These are phyloP conservation scores for Laterallus jamaicensis DNA, from an alignment of 2,113 vertebrate genomes.

Conservation along the genomic window DNA sequence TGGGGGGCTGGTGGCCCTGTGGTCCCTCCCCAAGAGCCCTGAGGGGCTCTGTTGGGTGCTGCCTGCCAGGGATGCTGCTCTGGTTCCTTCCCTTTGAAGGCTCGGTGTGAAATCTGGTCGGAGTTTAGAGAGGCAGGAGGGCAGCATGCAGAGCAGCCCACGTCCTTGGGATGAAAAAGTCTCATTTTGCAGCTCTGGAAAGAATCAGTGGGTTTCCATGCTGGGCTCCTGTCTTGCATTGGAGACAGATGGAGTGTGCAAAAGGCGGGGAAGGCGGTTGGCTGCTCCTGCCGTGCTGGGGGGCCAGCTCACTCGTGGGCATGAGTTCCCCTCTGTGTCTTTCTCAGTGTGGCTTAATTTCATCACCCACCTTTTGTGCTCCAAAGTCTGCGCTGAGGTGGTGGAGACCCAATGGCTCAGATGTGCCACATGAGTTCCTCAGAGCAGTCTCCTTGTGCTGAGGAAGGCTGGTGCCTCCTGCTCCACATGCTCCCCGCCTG, in stretches of 20 bases:
- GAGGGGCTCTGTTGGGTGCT: neutral
- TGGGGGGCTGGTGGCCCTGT: neutral
- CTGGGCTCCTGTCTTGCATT: constrained; percentile 16
- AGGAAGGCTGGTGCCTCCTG: neutral
- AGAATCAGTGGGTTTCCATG: constrained; percentile 4
- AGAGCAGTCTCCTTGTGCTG: accelerated
- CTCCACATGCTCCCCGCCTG: neutral
- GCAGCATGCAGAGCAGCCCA: neutral
- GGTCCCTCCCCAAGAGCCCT: neutral
- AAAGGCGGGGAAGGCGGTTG: accelerated
- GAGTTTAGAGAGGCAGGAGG: constrained; percentile 59
- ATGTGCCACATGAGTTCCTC: neutral
- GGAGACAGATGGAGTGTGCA: constrained; percentile 57
- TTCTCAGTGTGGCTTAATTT: neutral
- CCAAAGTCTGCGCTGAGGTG: neutral
- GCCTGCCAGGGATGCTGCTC: neutral
- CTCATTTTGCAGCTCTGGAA: constrained; percentile 39
- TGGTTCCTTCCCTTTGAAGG: constrained; percentile 51
- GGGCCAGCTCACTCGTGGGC: neutral
- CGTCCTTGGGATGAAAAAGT: constrained; percentile 41
- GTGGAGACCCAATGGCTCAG: neutral
- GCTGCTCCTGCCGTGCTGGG: neutral
- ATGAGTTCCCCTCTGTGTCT: neutral
- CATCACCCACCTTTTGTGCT: neutral
- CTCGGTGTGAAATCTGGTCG: constrained; percentile 29